Percentiles rank a stretch among this genome's conserved stretches.
Conservation (phyloP, 2,888 invertebrate genomes). For the Orthonychiurus folsomi region DNA sequence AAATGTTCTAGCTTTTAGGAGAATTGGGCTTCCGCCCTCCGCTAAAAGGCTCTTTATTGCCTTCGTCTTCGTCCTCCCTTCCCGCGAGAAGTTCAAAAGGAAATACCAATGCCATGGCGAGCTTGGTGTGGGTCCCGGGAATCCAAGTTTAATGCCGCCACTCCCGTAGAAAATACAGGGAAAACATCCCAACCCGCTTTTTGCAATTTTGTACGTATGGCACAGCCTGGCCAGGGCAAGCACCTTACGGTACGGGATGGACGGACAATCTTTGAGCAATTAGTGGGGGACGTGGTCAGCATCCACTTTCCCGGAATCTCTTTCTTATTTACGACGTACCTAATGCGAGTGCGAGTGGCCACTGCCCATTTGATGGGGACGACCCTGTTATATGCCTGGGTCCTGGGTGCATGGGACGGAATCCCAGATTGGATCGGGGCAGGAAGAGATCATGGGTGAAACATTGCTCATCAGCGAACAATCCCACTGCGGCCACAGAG, state of each 20-base stretch:
- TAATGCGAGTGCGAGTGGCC: no score
- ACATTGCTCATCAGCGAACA: not conserved
- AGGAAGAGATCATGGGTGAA: not conserved
- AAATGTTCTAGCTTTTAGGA: conserved; percentile 12
- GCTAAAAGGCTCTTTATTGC: conserved; percentile 16
- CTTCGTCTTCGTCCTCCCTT: conserved; percentile 6
- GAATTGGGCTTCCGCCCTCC: conserved; percentile 16
- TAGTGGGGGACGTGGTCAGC: conserved; percentile 14
- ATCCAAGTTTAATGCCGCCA: no score
- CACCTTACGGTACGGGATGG: not conserved
- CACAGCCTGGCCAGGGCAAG: conserved; percentile 3
- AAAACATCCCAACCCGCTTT: not conserved
- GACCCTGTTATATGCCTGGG: not conserved
- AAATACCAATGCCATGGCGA: conserved; percentile 1
- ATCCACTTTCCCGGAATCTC: not conserved
- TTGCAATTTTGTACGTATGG: not conserved
- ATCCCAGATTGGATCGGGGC: not conserved
- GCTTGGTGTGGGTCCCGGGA: not conserved
- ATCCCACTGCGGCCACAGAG: no score
- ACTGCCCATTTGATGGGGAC: not conserved
- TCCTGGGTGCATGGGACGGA: no score
- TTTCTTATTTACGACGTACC: not conserved
- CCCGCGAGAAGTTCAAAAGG: no score
- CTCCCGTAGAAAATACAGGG: no score
- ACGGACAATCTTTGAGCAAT: conserved; percentile 13